Conservation (phyloP, 2,888 invertebrate genomes). For the Andrena minutula region DNA sequence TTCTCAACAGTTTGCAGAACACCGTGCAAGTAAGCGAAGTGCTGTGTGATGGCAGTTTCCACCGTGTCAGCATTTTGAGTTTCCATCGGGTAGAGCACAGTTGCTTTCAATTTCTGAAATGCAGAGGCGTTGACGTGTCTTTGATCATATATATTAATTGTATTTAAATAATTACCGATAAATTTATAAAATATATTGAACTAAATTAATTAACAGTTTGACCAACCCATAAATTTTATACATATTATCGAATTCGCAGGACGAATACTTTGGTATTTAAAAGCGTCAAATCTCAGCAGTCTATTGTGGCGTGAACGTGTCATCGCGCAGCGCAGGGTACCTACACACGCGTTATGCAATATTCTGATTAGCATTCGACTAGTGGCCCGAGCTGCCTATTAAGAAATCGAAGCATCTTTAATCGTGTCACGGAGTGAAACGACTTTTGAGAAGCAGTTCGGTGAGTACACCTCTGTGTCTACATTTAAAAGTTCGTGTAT, state of each 20-base stretch:
- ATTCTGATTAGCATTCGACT: constrained; percentile 33
- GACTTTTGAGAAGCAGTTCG: background rate
- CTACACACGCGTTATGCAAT: constrained; percentile 4
- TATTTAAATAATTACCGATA: too few species aligned
- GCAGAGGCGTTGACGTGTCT: background rate
- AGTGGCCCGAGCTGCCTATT: constrained; percentile 1
- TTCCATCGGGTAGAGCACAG: background rate
- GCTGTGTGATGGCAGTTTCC: constrained; percentile 85
- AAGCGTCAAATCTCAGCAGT: background rate
- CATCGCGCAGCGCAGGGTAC: background rate
- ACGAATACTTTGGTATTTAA: too few species aligned
- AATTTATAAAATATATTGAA: too few species aligned
- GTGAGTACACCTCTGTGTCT: background rate
- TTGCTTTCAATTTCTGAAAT: constrained; percentile 58
- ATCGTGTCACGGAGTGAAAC: constrained; percentile 21
- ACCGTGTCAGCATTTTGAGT: constrained; percentile 68
- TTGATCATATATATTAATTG: too few species aligned
- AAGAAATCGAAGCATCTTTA: constrained; percentile 30
- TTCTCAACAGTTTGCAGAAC: constrained; percentile 86
- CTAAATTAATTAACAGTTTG: too few species aligned
- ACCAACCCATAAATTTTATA: too few species aligned
- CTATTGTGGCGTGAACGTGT: constrained; percentile 4
- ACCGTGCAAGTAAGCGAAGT: constrained; percentile 86
- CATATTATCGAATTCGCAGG: too few species aligned
- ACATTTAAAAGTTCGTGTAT: background rate